Base-by-base conservation (phyloP, 1,140 invertebrate species). In the Oryctes rhinoceros region DNA sequence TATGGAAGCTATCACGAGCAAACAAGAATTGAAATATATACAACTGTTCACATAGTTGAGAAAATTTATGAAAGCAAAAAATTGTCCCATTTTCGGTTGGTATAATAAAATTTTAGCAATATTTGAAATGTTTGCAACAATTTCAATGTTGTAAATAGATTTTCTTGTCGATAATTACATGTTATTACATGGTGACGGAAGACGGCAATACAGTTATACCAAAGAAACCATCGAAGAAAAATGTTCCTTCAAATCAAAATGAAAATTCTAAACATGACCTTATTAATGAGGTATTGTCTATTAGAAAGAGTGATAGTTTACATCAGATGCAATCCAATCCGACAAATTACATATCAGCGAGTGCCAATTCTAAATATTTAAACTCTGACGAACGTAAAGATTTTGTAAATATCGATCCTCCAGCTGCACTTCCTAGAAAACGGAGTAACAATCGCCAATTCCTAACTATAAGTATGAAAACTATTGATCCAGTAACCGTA, bases 341-440 rank as follows among this genome's bases (percentile, higher is more conserved):
- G 49, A 39, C 15, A 1, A 76, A 37, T 10, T 39, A 74, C 15
- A 35, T 35, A 13, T 74, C 44, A 76, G 5, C 39, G 39, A 76
- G 39, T 35, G 24, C 65, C 65, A 71, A 39, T 47, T 24, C 18
- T 7, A 20, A 76, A 13, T 15, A 49, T 44, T 48, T 6, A 75
- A 24, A 71, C 5, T 11, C 2, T 7, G 37, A 71, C 65, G 65
- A 71, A 13, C 11, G 9, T 37, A 71, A 15, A 18, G 53, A 59
- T 18, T 59, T 18, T 59, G 18, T n/a, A 6, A 59, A 59, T 24
- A 71, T 4, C 20, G 65, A 71, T 24, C 85, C 84, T 76, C 87
- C 86, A 3, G 83, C 80, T 35, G 86, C 82, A 7, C 86, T 85
- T 67, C 86, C 86, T 35, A 83, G 86, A 67, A 87, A 87, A 82